Evolutionary conservation across 37 sponge, comb jelly and placozoan species (phyloP), one percentile per base, ranked within the genome.

Genomic region (Haliclona indistincta): DNA sequence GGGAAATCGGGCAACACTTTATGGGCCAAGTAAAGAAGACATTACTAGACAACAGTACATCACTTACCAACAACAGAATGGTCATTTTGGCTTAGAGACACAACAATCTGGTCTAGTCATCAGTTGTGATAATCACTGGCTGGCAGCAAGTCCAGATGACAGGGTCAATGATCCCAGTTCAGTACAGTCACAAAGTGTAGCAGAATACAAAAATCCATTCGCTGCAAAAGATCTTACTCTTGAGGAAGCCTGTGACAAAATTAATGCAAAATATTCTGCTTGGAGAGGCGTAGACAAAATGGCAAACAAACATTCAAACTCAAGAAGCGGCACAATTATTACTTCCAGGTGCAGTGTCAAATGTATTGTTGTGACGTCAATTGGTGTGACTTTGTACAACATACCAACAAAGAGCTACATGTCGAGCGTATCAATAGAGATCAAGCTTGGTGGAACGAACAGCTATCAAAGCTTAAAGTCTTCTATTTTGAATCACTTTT

Each of bases 71-170:
- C 47, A 56, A 56, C 52, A n/a, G 23, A 56, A 70, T 56, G 70
- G 63, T 4, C 70, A 68, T 23, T 58, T 56, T 54, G 45, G 38
- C 29, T 58, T 70, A 25, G 61, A 23, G 23, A 60, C 49, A 20
- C 17, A 29, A 2, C 4, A 34, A 4, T 5, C 28, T 25, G 82
- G 82, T 0, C 62, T 80, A 26, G 38, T 63, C 4, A 41, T 70
- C 22, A 63, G 65, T 22, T 1, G 0, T 6, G 38, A 71, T 11
- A 71, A 37, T 2, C 81, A 73, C 37, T 81, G 82, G 82, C 7
- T 81, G 41, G 82, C 82, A 53, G 82, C 67, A 13, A 81, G 56
- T 29, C 82, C 74, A 15, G 82, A 73, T 53, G 74, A 37, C 33
- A 6, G 13, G 32, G 82, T 81, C n/a, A 38, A 38, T 41, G 82